Percentiles rank a stretch among this genome's conserved stretches.
phyloP scores from a whole-genome alignment of 2,113 vertebrate species.

The Pardalotus punctatus region DNA sequence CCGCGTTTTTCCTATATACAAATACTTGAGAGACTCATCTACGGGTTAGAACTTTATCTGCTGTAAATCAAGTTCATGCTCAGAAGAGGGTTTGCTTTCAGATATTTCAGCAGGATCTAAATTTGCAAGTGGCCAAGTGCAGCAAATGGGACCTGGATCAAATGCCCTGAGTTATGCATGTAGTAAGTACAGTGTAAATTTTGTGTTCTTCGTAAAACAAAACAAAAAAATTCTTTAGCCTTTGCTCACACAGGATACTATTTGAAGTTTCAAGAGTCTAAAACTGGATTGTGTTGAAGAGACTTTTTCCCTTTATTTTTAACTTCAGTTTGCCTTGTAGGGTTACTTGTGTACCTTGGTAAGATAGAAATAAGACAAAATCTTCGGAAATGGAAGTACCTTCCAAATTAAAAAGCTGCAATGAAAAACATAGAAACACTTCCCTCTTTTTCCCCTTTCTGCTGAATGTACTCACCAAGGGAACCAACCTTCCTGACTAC shows the following conservation, averaged over 20 bases:
- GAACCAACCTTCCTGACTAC: neutral
- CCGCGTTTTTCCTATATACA: neutral
- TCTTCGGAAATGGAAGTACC: neutral
- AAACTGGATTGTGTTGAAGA: neutral
- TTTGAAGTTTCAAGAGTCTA: neutral
- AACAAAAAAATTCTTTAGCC: neutral
- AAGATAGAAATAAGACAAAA: neutral
- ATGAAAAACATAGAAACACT: neutral
- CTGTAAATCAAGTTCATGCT: neutral
- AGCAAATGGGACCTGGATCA: neutral
- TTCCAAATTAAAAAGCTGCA: neutral
- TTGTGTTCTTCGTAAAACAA: neutral
- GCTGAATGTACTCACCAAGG: neutral
- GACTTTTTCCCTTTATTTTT: neutral
- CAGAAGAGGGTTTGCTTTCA: neutral
- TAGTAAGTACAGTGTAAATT: neutral
- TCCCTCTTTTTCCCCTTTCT: neutral
- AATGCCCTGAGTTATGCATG: neutral
- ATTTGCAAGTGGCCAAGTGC: neutral
- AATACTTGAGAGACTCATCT: neutral
- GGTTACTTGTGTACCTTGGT: neutral
- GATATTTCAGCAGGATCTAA: neutral
- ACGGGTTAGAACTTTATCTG: neutral
- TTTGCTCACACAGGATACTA: neutral
- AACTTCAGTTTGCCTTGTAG: neutral